Evolutionary conservation across 2,797 vertebrate genomes (phyloP), one percentile per base, ranked within the genome.

Genomic region (Sparidentex hasta): DNA sequence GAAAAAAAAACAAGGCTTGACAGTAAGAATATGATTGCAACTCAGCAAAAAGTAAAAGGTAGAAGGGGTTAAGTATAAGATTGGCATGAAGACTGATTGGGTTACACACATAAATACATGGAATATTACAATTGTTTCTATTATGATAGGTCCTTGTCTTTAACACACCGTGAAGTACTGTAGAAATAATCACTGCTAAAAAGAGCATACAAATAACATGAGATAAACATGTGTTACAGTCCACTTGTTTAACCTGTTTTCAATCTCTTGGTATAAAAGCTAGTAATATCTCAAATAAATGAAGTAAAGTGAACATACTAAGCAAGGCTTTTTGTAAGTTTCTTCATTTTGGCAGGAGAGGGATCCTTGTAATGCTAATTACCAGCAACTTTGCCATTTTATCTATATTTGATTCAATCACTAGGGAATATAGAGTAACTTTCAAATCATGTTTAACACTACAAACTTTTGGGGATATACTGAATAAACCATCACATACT

Each of bases 131-230:
- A 89, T 90, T 92, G 87, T 84, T 93, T 94, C 93, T 94, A 94
- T 88, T 80, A 88, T 90, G 76, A 93, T 91, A 95, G 93, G 93
- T 95, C 93, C 93, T 91, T 91, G 92, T 92, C 91, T 89, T 93
- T 74, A 91, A 93, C 88, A 94, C 90, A 92, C 91, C 43, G 87
- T 92, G 89, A 93, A 94, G 92, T 88, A 92, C 87, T 87, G 88
- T 94, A 95, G 91, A 94, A 95, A 95, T 93, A 92, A 95, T 95
- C 88, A 94, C 93, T 95, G 92, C 91, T 93, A 94, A 94, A 95
- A 95, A 95, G 91, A 94, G 93, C 92, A 94, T 94, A 95, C 93
- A 93, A 93, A 94, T 92, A 94, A 93, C 93, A 93, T 94, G 92
- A 94, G 91, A 94, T 92, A 94, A 93, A 95, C 93, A 92, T 91